These are phyloP conservation scores for Calidris pugnax DNA, from an alignment of 2,113 vertebrate species.

Conservation along the genomic window DNA sequence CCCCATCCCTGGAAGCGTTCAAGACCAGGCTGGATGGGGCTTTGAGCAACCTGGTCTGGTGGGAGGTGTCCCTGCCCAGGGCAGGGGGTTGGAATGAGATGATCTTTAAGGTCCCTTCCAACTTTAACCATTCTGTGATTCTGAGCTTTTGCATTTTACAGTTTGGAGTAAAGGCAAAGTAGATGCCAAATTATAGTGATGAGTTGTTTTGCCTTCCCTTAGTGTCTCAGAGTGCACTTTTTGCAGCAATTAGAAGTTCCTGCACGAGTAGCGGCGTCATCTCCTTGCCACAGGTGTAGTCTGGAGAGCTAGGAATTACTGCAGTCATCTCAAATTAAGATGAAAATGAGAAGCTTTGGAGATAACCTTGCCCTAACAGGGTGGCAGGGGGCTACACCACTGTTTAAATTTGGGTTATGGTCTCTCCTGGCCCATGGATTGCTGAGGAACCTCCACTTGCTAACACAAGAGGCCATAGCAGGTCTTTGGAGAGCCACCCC, in stretches of 20 bases:
- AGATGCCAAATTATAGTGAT: not conserved
- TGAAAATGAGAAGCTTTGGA: not conserved
- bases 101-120: too few relatives aligned
- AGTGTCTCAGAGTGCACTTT: not conserved
- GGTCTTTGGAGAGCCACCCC: not conserved
- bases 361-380: not conserved
- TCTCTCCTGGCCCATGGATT: not conserved
- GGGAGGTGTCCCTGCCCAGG: too few relatives aligned
- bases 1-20: too few relatives aligned
- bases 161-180: not conserved
- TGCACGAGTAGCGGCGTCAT: fast-evolving
- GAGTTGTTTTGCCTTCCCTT: not conserved
- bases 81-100: too few relatives aligned
- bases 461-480: not conserved
- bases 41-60: too few relatives aligned
- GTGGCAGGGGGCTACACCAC: not conserved
- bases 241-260: not conserved
- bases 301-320: not conserved
- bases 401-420: not conserved
- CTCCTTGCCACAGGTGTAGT: not conserved
- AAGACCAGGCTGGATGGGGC: too few relatives aligned
- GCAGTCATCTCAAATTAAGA: not conserved
- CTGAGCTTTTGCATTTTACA: not conserved
- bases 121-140: too few relatives aligned
- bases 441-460: not conserved